phyloP scores from a whole-genome alignment of 1,140 invertebrate species.

The Lepidostoma basale region DNA sequence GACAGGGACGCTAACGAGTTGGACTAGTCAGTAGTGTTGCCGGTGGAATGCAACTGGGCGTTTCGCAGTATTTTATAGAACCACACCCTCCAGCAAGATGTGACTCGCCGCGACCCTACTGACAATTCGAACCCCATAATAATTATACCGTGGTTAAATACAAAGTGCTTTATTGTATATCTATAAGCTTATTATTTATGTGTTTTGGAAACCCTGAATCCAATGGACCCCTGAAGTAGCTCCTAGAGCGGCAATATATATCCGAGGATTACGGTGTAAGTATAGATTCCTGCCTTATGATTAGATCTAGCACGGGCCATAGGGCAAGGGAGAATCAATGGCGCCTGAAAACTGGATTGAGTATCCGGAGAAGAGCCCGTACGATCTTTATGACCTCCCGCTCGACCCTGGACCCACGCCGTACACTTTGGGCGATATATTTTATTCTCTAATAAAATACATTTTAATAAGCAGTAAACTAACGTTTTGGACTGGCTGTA shows the following conservation, averaged over 20 bases:
- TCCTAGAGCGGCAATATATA: constrained; percentile 28
- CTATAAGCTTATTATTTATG: not conserved
- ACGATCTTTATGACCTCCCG: constrained; percentile 33
- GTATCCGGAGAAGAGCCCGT: constrained; percentile 23
- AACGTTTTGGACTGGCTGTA: no score
- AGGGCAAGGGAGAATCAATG: constrained; percentile 43
- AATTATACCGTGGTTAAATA: no score
- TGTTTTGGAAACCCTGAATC: not conserved
- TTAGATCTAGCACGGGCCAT: constrained; percentile 41
- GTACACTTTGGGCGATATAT: constrained; percentile 1
- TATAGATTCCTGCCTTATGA: constrained; percentile 40
- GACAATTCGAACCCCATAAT: no score
- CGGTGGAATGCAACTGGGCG: no score
- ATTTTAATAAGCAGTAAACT: constrained; percentile 20
- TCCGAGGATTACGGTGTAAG: constrained; percentile 43
- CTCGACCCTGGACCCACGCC: not conserved
- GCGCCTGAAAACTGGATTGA: constrained; percentile 42
- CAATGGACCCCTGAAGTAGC: not conserved
- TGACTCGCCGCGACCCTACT: no score
- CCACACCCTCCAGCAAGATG: no score
- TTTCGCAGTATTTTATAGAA: no score
- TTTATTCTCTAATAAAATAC: constrained; percentile 7
- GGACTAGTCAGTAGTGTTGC: no score
- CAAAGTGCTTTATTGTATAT: no score
- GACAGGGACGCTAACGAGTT: no score